Conservation (phyloP, 2,888 invertebrate genomes). For the Callimorpha dominula region DNA sequence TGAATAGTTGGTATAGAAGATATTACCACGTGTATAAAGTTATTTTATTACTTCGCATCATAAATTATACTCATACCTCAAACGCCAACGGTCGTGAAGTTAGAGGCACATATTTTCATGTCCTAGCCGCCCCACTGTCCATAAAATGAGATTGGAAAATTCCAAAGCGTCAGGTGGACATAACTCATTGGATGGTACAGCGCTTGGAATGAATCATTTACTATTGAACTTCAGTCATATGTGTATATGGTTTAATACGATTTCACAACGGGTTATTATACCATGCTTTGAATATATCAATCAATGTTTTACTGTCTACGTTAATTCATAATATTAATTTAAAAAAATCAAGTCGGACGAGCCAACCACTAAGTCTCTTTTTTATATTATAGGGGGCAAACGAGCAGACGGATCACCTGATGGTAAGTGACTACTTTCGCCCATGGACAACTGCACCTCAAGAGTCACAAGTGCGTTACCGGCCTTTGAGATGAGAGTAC, state of each 20-base stretch:
- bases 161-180: slow-evolving; percentile 45
- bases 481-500: too few species aligned
- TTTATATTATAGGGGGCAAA: too few species aligned
- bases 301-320: background rate
- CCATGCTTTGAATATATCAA: background rate
- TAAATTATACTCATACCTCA: slow-evolving; percentile 2
- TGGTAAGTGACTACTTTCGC: too few species aligned
- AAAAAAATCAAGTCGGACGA: too few species aligned
- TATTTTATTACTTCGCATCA: slow-evolving; percentile 2
- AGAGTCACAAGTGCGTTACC: too few species aligned
- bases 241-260: background rate
- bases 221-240: slow-evolving; percentile 26
- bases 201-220: slow-evolving; percentile 44
- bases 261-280: background rate
- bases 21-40: background rate
- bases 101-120: slow-evolving; percentile 38
- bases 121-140: slow-evolving; percentile 26
- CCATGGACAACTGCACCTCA: too few species aligned
- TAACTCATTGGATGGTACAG: slow-evolving; percentile 40
- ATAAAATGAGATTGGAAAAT: slow-evolving; percentile 55
- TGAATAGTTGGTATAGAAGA: background rate
- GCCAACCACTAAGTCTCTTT: too few species aligned
- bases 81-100: slow-evolving; percentile 9
- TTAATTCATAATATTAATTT: too few species aligned
- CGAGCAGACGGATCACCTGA: too few species aligned